Evolutionary conservation across 2,113 vertebrate genomes (phyloP), one percentile per base, ranked within the genome.

Genomic region (Brachypodius melanocephalos): DNA sequence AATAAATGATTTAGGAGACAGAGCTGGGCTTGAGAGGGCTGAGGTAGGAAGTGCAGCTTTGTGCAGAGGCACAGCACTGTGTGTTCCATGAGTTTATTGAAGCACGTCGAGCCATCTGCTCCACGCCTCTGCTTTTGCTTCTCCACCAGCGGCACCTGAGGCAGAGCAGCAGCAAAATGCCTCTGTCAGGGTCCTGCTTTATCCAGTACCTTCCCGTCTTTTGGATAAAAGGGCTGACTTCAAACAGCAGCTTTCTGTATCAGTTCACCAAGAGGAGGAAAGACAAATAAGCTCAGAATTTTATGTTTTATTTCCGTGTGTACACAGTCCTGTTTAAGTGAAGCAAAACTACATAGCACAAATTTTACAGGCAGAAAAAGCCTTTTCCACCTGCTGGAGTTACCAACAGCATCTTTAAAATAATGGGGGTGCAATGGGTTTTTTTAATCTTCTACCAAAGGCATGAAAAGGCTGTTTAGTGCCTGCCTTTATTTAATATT

Each of bases 221-320:
- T 17, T n/a, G 20, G n/a, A 29, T 31, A 14, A 57, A 75, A 69
- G 8, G 19, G 40, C 31, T 86, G 15, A 8, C 32, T 71, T 32
- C 38, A 61, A 88, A 43, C 6, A 9, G 22, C 31, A 17, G 0
- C 24, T 88, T 76, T 21, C 14, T 18, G 5, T 8, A 17, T 21
- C 49, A 36, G 42, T 7, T 58, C 74, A 20, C 24, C 0, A 8
- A 54, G 28, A 42, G 57, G 24, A 24, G 52, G 21, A 38, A 26
- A 54, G 19, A 25, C 62, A 55, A 75, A 40, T n/a, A 72, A 68
- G 25, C 12, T 12, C 24, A 34, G 49, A 52, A 48, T 2, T 52
- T 26, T 9, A 14, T 0, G 0, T 22, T 36, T 65, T 36, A 3
- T 76, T 85, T 58, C 42, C 1, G 1, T 5, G 7, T 7, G 8